A percentile compares a stretch with the other conserved stretches of the same genome.
Conservation (phyloP, 2,888 invertebrate species). For the Mechanitis mazaeus region DNA sequence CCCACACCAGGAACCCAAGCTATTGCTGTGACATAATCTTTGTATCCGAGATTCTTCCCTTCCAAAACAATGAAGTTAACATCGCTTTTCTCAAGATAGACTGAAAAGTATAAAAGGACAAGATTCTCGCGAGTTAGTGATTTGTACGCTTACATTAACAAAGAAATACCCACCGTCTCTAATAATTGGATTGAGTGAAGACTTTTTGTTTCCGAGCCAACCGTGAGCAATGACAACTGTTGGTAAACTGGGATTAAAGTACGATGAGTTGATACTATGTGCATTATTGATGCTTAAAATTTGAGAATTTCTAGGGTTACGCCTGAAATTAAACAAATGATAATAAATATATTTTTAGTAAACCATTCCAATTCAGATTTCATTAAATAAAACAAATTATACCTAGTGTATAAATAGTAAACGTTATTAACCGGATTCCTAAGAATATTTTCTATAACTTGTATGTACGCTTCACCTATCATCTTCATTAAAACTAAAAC, state of each 20-base stretch:
- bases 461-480: too few species aligned
- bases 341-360: too few species aligned
- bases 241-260: slow-evolving; percentile 39
- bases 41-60: slow-evolving; percentile 52
- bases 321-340: slow-evolving; percentile 35
- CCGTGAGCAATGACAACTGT: slow-evolving; percentile 41
- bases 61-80: slow-evolving; percentile 60
- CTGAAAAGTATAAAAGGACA: slow-evolving; percentile 34
- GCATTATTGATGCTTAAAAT: slow-evolving; percentile 41
- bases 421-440: slow-evolving; percentile 44
- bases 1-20: slow-evolving; percentile 55
- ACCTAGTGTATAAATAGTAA: slow-evolving; percentile 42
- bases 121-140: background rate
- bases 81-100: slow-evolving; percentile 45
- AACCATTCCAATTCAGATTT: too few species aligned
- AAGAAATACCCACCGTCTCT: slow-evolving; percentile 40
- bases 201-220: slow-evolving; percentile 40
- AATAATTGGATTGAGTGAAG: slow-evolving; percentile 43
- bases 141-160: background rate
- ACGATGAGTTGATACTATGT: slow-evolving; percentile 43
- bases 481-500: too few species aligned
- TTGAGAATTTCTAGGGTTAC: slow-evolving; percentile 41
- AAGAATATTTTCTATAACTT: slow-evolving; percentile 37
- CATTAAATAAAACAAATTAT: slow-evolving; percentile 9
- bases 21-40: slow-evolving; percentile 50